Evolutionary conservation across 2,113 vertebrate species (phyloP), one percentile per base, ranked within the genome.

Genomic region (Oncorhynchus masou): DNA sequence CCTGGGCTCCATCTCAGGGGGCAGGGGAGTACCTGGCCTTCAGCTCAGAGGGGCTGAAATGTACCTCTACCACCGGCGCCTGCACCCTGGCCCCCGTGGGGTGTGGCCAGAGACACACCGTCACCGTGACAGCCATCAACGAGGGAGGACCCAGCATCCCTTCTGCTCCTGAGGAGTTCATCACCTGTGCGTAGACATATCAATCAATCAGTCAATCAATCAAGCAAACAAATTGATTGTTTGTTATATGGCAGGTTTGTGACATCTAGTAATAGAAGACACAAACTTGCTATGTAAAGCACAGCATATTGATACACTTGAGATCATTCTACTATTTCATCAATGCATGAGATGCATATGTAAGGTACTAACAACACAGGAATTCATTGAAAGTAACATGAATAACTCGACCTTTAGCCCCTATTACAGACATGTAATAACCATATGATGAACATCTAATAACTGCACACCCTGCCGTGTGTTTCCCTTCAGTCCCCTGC

Each of bases 401-500:
- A 29, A 24, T 29, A 7, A 67, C 15, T 6, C 12, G 2, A 24
- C 7, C 62, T 4, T 45, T 45, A 45, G 39, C 39, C 39, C 11
- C 39, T 45, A 45, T 45, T 45, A 65, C 24, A 25, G 3, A 13
- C 22, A 22, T 25, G 13, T 13, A 67, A 31, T 27, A 29, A n/a
- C n/a, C 68, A 13, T n/a, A 45, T 45, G 11, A 45, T 45, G 39
- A 11, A 45, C 39, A 45, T 45, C 3, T 19, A 48, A 39, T 22
- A 20, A 70, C 19, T 68, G 3, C 12, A 48, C 69, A 2, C 20
- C 29, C 66, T 20, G 66, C 25, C 48, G 3, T 3, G 60, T 76
- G 51, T 74, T 2, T 49, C 68, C 22, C 49, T 4, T 3, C 86
- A 99, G 97, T 95, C 79, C 96, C 97, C 31, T 98, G 96, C 87